A percentile compares a stretch with the other conserved stretches of the same genome.
Conservation (phyloP, 2,888 invertebrate genomes). For the Orthosia gracilis region DNA sequence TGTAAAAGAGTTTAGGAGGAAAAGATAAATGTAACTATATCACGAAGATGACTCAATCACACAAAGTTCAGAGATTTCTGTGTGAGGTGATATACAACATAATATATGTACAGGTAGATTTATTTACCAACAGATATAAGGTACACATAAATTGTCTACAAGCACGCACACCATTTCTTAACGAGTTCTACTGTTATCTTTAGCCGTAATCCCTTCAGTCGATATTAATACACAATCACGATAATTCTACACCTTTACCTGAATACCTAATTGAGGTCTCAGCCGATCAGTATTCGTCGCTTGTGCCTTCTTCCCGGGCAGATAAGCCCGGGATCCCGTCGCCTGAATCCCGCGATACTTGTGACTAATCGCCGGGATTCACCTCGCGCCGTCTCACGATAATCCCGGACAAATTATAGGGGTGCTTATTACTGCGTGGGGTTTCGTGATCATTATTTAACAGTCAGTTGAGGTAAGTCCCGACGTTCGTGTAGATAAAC, state of each 20-base stretch:
- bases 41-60: background rate
- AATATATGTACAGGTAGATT: background rate
- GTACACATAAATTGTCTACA: constrained; percentile 26
- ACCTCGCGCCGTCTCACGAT: constrained; percentile 86
- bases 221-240: constrained; percentile 84
- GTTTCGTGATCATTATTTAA: constrained; percentile 85
- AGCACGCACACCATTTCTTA: constrained; percentile 54
- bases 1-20: background rate
- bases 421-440: constrained; percentile 83
- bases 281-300: constrained; percentile 87
- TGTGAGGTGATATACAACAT: background rate
- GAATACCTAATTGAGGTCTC: constrained; percentile 85
- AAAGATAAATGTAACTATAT: background rate
- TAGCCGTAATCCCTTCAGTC: constrained; percentile 70
- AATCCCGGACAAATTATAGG: constrained; percentile 90
- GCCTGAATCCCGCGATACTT: constrained; percentile 84
- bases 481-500: constrained; percentile 62
- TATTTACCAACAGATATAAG: no score
- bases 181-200: constrained; percentile 61
- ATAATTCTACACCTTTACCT: constrained; percentile 86
- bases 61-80: background rate
- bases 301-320: constrained; percentile 77
- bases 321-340: constrained; percentile 76
- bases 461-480: constrained; percentile 79
- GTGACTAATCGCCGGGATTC: constrained; percentile 90